phyloP scores from a whole-genome alignment of 2,888 invertebrate genomes.

The Cryptocephalus moraei region DNA sequence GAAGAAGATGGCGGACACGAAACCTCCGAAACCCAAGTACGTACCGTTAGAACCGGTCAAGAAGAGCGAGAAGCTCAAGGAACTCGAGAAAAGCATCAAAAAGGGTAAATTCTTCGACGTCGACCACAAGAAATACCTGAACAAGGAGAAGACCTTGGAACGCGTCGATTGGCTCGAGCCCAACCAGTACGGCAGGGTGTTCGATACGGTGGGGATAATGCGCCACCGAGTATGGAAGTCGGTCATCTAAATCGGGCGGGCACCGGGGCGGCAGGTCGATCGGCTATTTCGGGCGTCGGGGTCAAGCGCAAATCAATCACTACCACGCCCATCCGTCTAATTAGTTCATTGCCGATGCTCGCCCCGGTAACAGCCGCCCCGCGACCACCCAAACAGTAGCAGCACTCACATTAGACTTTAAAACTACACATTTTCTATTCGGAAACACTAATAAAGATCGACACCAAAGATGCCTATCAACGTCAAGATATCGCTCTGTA shows the following conservation, averaged over 20 bases:
- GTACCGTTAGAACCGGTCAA: constrained; percentile 32
- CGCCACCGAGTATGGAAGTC: constrained; percentile 36
- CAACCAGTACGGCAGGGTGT: constrained; percentile 31
- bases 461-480: constrained; percentile 29
- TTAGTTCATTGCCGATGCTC: constrained; percentile 28
- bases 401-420: background rate
- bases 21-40: constrained; percentile 27
- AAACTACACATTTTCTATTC: too few species aligned
- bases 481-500: constrained; percentile 49
- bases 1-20: constrained; percentile 26
- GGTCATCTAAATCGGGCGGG: constrained; percentile 25
- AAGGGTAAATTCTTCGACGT: constrained; percentile 33
- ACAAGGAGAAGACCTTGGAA: constrained; percentile 18
- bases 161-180: constrained; percentile 29
- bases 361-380: constrained; percentile 18
- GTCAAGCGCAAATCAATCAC: constrained; percentile 21
- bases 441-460: too few species aligned
- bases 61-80: constrained; percentile 34
- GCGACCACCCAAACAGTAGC: background rate
- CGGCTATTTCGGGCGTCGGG: constrained; percentile 26
- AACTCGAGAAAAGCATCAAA: constrained; percentile 33
- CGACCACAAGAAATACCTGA: constrained; percentile 33
- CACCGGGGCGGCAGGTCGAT: constrained; percentile 26
- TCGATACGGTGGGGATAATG: constrained; percentile 36
- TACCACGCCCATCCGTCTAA: constrained; percentile 17